Percentiles rank a stretch among this genome's conserved stretches.
phyloP scores from a whole-genome alignment of 2,113 vertebrate genomes.

The Dipodomys ordii region DNA sequence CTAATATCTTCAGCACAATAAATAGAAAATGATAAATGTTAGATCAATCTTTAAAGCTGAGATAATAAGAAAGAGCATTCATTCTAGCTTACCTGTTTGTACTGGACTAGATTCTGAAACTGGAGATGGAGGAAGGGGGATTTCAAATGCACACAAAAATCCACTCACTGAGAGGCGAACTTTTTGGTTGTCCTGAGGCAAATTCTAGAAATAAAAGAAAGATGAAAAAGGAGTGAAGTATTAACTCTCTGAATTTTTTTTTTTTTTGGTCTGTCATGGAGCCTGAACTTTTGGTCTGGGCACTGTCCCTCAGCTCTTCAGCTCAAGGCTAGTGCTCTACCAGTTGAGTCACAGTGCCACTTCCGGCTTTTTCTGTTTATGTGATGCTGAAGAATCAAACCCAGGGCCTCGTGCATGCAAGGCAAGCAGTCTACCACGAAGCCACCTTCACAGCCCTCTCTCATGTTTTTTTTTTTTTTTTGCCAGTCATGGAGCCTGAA shows the following conservation, averaged over 20 bases:
- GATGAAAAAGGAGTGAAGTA: not conserved
- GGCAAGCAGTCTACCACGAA: too few relatives aligned
- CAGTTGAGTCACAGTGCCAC: too few relatives aligned
- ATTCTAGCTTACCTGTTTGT: conserved; percentile 90
- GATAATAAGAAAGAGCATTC: not conserved
- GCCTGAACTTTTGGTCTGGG: too few relatives aligned
- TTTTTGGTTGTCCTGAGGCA: conserved; percentile 98
- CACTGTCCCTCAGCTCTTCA: too few relatives aligned
- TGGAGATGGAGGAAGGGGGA: conserved; percentile 95
- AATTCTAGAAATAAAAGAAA: conserved; percentile 89
- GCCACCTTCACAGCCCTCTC: too few relatives aligned
- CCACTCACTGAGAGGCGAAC: conserved; percentile 95
- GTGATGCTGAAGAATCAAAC: too few relatives aligned
- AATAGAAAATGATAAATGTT: not conserved
- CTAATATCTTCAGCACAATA: conserved; percentile 15
- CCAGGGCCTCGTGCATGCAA: too few relatives aligned
- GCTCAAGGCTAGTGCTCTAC: too few relatives aligned
- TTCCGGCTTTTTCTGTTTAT: too few relatives aligned
- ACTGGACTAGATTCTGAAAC: conserved; percentile 92
- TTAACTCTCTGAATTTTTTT: not conserved
- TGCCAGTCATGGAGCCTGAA: too few relatives aligned
- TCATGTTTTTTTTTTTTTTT: too few relatives aligned
- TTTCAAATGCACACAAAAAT: conserved; percentile 97
- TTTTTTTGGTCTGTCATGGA: too few relatives aligned
- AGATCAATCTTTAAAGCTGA: conserved; percentile 10